Conservation (phyloP, 2,888 invertebrate species). For the Drosophila histrio region DNA sequence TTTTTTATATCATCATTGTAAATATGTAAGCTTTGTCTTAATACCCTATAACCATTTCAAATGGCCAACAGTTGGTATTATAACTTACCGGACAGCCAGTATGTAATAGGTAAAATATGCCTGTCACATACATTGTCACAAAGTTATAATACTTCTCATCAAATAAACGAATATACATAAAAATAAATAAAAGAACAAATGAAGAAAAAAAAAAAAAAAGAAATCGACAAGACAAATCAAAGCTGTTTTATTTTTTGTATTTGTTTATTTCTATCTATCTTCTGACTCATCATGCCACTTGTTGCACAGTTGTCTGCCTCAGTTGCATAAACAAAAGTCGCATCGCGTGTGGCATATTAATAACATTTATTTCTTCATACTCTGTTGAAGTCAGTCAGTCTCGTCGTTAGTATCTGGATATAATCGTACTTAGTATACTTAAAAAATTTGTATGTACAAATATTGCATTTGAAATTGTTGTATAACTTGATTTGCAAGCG, state of each 20-base stretch:
- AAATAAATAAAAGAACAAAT: neutral
- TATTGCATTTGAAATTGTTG: slow-evolving; percentile 58
- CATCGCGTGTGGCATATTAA: slow-evolving; percentile 41
- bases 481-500: slow-evolving; percentile 67
- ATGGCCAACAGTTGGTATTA: neutral
- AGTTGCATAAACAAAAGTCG: slow-evolving; percentile 38
- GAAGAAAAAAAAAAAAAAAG: neutral
- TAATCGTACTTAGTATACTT: neutral
- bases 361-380: slow-evolving; percentile 6
- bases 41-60: neutral
- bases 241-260: neutral
- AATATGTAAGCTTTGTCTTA: neutral
- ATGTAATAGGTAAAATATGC: neutral
- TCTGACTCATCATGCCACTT: slow-evolving; percentile 23
- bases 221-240: neutral
- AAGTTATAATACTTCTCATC: neutral
- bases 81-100: neutral
- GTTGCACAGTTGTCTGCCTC: slow-evolving; percentile 11
- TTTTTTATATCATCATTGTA: neutral
- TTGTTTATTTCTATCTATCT: neutral
- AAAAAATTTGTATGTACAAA: neutral
- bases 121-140: neutral
- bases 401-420: slow-evolving; percentile 16
- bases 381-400: slow-evolving; percentile 3
- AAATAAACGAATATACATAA: neutral